Evolutionary conservation across 2,113 vertebrate genomes (phyloP).

Genomic region (Brevimyrus niger): DNA sequence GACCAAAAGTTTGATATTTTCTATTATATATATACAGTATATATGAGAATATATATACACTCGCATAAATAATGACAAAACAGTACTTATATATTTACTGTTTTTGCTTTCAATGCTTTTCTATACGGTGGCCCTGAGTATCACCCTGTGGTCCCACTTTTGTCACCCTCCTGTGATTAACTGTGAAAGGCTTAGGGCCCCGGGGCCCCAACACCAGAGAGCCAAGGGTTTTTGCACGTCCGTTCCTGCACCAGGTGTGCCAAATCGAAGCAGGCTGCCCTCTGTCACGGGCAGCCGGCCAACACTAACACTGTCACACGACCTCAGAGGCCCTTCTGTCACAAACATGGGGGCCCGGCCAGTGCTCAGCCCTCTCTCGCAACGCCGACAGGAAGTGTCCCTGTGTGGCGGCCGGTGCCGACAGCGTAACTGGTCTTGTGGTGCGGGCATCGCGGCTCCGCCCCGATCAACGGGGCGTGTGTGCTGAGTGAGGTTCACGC

Average conservation of each 20-base stretch:
- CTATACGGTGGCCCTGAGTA: constrained; percentile 37
- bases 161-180: constrained; percentile 54
- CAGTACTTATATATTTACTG: constrained; percentile 38
- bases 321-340: neutral
- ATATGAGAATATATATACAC: constrained; percentile 42
- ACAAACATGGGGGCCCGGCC: neutral
- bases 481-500: neutral
- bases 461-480: neutral
- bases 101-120: constrained; percentile 41
- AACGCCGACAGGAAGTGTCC: neutral
- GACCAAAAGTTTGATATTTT: constrained; percentile 69
- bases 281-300: neutral
- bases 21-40: constrained; percentile 50
- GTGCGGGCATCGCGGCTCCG: neutral
- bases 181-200: constrained; percentile 47
- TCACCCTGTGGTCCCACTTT: constrained; percentile 45
- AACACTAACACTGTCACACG: neutral
- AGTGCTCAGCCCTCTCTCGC: neutral
- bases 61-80: constrained; percentile 36
- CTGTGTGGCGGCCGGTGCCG: neutral
- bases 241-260: neutral
- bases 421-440: neutral
- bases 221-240: constrained; percentile 24
- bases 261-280: neutral
- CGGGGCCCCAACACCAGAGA: constrained; percentile 16